Percentiles rank a stretch among this genome's conserved stretches.
These are phyloP conservation scores for Stratiomys singularior DNA, from an alignment of 2,888 invertebrate genomes.

Conservation along the genomic window DNA sequence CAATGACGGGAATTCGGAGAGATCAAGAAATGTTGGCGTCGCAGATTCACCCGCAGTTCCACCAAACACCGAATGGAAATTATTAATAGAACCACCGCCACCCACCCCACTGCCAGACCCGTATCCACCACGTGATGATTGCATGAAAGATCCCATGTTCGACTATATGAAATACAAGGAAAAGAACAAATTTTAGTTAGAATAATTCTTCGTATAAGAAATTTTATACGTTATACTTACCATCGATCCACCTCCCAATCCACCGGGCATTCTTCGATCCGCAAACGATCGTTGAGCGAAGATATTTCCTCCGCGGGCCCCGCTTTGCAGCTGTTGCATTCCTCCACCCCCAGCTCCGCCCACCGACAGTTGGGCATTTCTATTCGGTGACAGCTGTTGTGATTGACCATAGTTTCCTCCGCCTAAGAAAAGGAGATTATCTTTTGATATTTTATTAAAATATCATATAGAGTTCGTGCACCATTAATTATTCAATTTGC, in stretches of 20 bases:
- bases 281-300: constrained; percentile 85
- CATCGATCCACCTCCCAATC: constrained; percentile 66
- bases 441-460: constrained; percentile 26
- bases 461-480: constrained; percentile 24
- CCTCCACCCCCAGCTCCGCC: constrained; percentile 65
- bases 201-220: constrained; percentile 3
- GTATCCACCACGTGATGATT: constrained; percentile 72
- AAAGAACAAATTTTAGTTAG: constrained; percentile 34
- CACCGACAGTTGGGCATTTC: constrained; percentile 67
- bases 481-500: background rate
- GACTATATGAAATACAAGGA: constrained; percentile 63
- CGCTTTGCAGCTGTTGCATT: constrained; percentile 69
- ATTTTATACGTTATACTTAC: constrained; percentile 54
- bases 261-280: constrained; percentile 76
- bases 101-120: constrained; percentile 70
- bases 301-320: constrained; percentile 70
- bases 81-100: constrained; percentile 72
- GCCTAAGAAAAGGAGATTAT: constrained; percentile 56
- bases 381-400: constrained; percentile 70
- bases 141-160: constrained; percentile 73
- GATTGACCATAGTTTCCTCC: constrained; percentile 67
- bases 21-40: constrained; percentile 88
- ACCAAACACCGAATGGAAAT: constrained; percentile 86
- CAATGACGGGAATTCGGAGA: constrained; percentile 92
- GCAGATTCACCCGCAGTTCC: constrained; percentile 78